Percentiles rank a stretch among this genome's conserved stretches.
These are phyloP conservation scores for Leiothrix lutea DNA, from an alignment of 2,113 vertebrate species.

Conservation along the genomic window DNA sequence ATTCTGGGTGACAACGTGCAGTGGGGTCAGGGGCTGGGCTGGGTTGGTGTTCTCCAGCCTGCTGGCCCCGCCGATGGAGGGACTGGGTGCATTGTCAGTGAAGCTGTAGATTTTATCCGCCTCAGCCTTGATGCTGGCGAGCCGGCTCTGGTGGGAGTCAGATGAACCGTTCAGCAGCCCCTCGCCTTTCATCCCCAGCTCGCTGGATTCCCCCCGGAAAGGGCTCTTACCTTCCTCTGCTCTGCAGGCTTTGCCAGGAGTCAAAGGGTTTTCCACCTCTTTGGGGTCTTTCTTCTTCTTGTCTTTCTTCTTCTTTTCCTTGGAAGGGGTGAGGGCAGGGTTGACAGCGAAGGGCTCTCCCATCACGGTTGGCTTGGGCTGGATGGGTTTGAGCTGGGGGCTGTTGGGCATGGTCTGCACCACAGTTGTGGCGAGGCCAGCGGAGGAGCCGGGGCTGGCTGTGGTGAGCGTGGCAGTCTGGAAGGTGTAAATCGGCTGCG, in stretches of 20 bases:
- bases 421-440: slow-evolving; percentile 81
- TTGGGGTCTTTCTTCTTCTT: slow-evolving; percentile 97
- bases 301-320: slow-evolving; percentile 99
- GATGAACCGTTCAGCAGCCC: slow-evolving; percentile 92
- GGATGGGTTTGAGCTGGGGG: slow-evolving; percentile 93
- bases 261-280: slow-evolving; percentile 90
- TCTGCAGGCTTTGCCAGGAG: slow-evolving; percentile 85
- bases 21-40: slow-evolving; percentile 86
- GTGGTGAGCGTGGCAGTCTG: slow-evolving; percentile 84
- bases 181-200: slow-evolving; percentile 84
- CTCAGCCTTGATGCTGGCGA: slow-evolving; percentile 97
- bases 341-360: slow-evolving; percentile 87
- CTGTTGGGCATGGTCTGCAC: slow-evolving; percentile 94
- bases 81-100: slow-evolving; percentile 95
- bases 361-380: slow-evolving; percentile 89
- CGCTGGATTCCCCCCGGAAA: slow-evolving; percentile 83
- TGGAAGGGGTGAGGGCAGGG: slow-evolving; percentile 86
- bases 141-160: slow-evolving; percentile 92
- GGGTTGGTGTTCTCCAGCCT: slow-evolving; percentile 84
- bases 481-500: slow-evolving; percentile 89
- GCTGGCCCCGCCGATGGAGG: slow-evolving; percentile 89
- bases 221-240: slow-evolving; percentile 91
- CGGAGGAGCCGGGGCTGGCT: slow-evolving; percentile 83
- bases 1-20: slow-evolving; percentile 90
- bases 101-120: slow-evolving; percentile 99